Base-by-base conservation (phyloP, 2,888 invertebrate genomes). In the Prenolepis imparis region DNA sequence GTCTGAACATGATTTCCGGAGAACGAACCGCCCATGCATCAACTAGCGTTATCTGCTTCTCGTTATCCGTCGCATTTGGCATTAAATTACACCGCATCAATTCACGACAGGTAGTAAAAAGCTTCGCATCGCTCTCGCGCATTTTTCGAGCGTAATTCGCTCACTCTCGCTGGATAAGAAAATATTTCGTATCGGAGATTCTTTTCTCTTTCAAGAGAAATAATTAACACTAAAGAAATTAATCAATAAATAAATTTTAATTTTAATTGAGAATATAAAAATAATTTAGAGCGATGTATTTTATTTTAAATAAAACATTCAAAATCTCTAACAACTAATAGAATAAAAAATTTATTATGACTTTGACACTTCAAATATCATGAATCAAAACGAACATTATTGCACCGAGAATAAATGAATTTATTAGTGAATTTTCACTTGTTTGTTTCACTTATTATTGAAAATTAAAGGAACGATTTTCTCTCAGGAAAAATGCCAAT, bases 31-130 rank as follows among this genome's bases (percentile, higher is more conserved):
- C 12, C 12, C 36, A 39, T 77, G 36, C 75, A 77, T 77, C 75
- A 77, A 39, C 67, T 52, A 52, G 48, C 24, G 67, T 77, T 75
- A 75, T 75, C 75, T 66, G 36, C 48, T 75, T 75, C 75, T 66
- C 66, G 48, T 75, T 77, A 77, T 77, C 75, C 66, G 67, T 67
- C 67, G 75, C 75, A 67, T 75, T 75, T 75, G 39, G 39, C 48
- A 75, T 66, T 67, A 77, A 77, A 77, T 77, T 77, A 52, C 67
- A 55, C 18, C 24, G 36, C 75, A 77, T 77, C 52, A 77, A 67
- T 77, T 77, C 39, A 67, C 75, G 39, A 67, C 67, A 77, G 52
- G 67, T 24, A 48, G 52, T 12, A 67, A 52, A 77, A 67, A 77
- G 39, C 15, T 66, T 75, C 36, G 52, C 48, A 64, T 66, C 66